Evolutionary conservation across 2,888 invertebrate species (phyloP), one percentile per base, ranked within the genome.

Genomic region (Ennomos quercinarius): DNA sequence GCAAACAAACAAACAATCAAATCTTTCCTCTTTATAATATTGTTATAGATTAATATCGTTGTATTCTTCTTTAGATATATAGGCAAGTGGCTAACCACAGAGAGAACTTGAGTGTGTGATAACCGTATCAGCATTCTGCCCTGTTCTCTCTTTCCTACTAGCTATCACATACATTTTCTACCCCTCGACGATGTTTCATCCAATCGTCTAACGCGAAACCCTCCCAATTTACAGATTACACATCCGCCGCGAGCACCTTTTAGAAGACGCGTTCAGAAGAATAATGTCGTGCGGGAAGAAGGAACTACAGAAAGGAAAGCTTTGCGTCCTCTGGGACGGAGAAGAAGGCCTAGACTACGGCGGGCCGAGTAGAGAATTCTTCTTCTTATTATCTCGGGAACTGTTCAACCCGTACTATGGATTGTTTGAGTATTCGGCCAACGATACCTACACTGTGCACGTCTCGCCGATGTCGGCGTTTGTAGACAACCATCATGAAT

Each of bases 371-470:
- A 94, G 99, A 35, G 99, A 99, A 91, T 99, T 99, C 92, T 99
- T 99, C 95, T 99, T 99, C 89, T 95, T 99, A 35, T 93, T 99
- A n/a, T 99, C 99, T 0, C 94, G 99, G 53, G 98, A 99, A 84
- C 94, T 99, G 9, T 99, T 99, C 92, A 99, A 99, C 93, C 99
- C 99, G 0, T 99, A 99, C 87, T 99, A 99, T 77, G 99, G 99
- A 0, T 94, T 99, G 61, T 99, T 99, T 87, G 99, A 99, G 90
- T 99, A 99, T 85, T 98, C 99, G 0, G 99, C 99, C 46, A 98
- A 98, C 81, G 99, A 99, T 80, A 98, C 98, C 0, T 99, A 99
- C 84, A 99, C 99, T 8, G 99, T 99, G 17, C 97, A 98, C 88
- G 96, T 98, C 61, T 97, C 97, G 34, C 98, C 99, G 0, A 96